These are phyloP conservation scores for Oryzias dopingdopingensis DNA, from an alignment of 2,797 vertebrate species.

Conservation along the genomic window DNA sequence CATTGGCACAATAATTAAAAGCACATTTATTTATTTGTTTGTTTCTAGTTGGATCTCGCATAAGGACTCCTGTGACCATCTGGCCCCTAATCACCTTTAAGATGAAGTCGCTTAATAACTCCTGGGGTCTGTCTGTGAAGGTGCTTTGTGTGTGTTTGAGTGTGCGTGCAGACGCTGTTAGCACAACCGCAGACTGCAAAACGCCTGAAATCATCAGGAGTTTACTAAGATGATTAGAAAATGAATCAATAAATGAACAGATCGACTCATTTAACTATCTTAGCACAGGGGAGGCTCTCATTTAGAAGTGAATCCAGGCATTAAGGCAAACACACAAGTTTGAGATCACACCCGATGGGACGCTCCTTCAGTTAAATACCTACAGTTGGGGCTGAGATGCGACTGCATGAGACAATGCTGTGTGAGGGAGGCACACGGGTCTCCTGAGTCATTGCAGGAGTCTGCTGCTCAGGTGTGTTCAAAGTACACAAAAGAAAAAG, in stretches of 20 bases:
- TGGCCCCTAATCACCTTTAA: conserved; percentile 68
- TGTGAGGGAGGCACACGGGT: conserved; percentile 48
- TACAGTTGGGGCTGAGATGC: too few relatives aligned
- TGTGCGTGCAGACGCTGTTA: conserved; percentile 23
- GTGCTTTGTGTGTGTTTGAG: conserved; percentile 34
- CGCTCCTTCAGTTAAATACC: too few relatives aligned
- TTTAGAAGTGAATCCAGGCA: too few relatives aligned
- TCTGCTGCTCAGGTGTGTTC: conserved; percentile 25
- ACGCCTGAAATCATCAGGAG: conserved; percentile 28
- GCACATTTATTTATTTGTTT: too few relatives aligned
- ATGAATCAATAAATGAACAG: too few relatives aligned
- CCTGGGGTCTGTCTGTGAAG: conserved; percentile 48
- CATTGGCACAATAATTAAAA: too few relatives aligned
- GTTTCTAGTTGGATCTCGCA: neutral
- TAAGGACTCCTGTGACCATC: conserved; percentile 43
- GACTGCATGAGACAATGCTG: conserved; percentile 9
- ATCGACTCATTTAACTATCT: too few relatives aligned
- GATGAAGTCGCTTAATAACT: conserved; percentile 73
- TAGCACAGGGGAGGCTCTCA: too few relatives aligned
- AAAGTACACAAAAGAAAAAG: conserved; percentile 5
- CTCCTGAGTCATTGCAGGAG: conserved; percentile 53
- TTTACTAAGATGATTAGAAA: conserved; percentile 1
- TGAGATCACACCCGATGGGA: too few relatives aligned
- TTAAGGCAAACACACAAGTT: too few relatives aligned
- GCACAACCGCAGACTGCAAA: conserved; percentile 21